phyloP scores from a whole-genome alignment of 1,140 invertebrate species.

The Drosophila mauritiana region DNA sequence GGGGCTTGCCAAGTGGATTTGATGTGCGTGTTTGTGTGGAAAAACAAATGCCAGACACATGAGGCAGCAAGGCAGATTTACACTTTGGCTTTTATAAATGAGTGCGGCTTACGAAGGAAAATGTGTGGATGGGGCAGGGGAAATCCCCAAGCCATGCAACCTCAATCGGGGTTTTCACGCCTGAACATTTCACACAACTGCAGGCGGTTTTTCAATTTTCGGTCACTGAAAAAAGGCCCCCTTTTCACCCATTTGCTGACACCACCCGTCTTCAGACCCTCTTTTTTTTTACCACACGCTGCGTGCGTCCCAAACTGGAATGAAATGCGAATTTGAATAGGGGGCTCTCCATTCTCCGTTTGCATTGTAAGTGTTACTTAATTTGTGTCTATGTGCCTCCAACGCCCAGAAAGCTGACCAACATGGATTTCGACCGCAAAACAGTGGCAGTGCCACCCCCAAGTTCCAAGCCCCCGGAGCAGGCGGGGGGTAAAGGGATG shows the following conservation, averaged over 20 bases:
- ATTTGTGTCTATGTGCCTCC: conserved; percentile 54
- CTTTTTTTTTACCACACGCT: conserved; percentile 49
- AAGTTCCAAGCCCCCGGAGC: not conserved
- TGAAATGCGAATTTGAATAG: conserved; percentile 71
- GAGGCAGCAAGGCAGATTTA: conserved; percentile 61
- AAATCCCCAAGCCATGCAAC: conserved; percentile 23
- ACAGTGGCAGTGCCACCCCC: conserved; percentile 39
- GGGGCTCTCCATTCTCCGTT: conserved; percentile 28
- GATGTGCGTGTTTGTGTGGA: conserved; percentile 15
- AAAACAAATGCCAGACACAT: conserved; percentile 49
- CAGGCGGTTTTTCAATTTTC: conserved; percentile 82
- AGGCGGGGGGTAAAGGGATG: not conserved
- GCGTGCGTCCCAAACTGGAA: conserved; percentile 72
- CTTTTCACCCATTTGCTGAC: not conserved
- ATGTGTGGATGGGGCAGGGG: not conserved
- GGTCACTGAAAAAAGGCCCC: conserved; percentile 65
- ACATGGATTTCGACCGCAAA: conserved; percentile 64
- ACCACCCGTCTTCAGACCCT: not conserved
- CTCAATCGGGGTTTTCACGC: conserved; percentile 80
- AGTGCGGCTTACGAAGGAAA: conserved; percentile 43
- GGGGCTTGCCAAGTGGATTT: conserved; percentile 25
- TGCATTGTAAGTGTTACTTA: conserved; percentile 79
- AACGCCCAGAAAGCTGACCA: conserved; percentile 18
- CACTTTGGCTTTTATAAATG: conserved; percentile 76
- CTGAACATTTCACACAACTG: conserved; percentile 82